phyloP scores from a whole-genome alignment of 2,888 invertebrate species.

The Acrobeloides nanus region DNA sequence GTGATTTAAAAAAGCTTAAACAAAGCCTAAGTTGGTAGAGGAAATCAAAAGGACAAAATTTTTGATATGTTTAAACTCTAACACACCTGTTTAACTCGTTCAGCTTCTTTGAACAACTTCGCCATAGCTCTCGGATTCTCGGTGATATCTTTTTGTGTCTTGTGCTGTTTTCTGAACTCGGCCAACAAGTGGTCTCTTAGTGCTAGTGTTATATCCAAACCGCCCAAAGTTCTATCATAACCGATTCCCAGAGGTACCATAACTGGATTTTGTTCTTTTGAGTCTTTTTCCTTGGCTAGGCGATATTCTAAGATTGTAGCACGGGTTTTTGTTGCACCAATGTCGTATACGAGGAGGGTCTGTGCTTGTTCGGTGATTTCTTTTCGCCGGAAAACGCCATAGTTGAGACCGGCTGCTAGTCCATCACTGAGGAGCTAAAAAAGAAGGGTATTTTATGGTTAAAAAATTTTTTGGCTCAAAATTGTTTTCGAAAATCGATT shows the following conservation, averaged over 20 bases:
- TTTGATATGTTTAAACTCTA: too few relatives aligned
- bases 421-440: slow-evolving; percentile 85
- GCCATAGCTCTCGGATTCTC: slow-evolving; percentile 80
- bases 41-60: too few relatives aligned
- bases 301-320: slow-evolving; percentile 72
- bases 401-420: slow-evolving; percentile 90
- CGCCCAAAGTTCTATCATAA: slow-evolving; percentile 77
- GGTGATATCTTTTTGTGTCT: slow-evolving; percentile 70
- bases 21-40: too few relatives aligned
- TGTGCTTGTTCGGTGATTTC: slow-evolving; percentile 87
- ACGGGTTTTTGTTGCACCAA: slow-evolving; percentile 89
- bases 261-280: slow-evolving; percentile 67
- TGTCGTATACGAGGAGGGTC: slow-evolving; percentile 83
- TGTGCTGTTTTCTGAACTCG: slow-evolving; percentile 67
- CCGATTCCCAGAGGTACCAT: slow-evolving; percentile 75
- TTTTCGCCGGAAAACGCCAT: slow-evolving; percentile 84
- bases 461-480: too few relatives aligned
- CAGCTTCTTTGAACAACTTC: slow-evolving; percentile 91
- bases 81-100: slow-evolving; percentile 72
- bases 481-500: too few relatives aligned
- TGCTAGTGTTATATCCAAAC: slow-evolving; percentile 82
- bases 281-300: slow-evolving; percentile 77
- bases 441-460: slow-evolving; percentile 56
- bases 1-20: too few relatives aligned
- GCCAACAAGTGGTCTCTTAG: slow-evolving; percentile 79